Conservation (phyloP, 2,113 vertebrate genomes). For the Serinus canaria region DNA sequence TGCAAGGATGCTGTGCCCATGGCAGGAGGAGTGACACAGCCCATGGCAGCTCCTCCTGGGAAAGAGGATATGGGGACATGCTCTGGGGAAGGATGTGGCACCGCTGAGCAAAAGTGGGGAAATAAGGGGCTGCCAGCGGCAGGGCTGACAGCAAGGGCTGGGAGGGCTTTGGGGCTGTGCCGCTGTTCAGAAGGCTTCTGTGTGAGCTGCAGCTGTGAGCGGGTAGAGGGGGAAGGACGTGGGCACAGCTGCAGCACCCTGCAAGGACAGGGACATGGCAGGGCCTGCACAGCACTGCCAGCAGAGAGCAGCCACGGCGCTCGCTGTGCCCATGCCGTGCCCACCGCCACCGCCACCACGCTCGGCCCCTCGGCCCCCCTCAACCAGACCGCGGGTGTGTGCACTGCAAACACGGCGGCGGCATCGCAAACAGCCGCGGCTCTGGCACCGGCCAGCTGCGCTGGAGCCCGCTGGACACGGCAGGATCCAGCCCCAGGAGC, state of each 20-base stretch:
- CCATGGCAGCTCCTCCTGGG: background rate
- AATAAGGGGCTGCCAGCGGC: background rate
- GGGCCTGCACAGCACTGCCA: fast-evolving
- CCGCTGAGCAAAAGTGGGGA: background rate
- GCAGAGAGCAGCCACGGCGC: background rate
- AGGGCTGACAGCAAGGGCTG: fast-evolving
- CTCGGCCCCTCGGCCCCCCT: background rate
- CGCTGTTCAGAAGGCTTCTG: fast-evolving
- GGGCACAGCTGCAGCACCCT: background rate
- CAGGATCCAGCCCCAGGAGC: background rate
- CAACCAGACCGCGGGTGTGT: conserved; percentile 13
- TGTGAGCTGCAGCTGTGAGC: fast-evolving
- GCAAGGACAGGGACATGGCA: background rate
- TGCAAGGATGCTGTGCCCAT: fast-evolving
- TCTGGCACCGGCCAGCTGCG: background rate
- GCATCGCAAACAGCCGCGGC: background rate
- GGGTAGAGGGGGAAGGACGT: background rate
- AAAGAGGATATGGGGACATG: background rate
- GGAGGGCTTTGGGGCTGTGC: background rate
- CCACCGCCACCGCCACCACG: fast-evolving
- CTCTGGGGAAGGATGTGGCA: background rate
- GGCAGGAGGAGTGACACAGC: fast-evolving
- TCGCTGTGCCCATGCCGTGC: background rate
- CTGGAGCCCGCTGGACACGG: background rate
- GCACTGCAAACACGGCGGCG: background rate